These are phyloP conservation scores for Ips nitidus DNA, from an alignment of 1,140 invertebrate genomes.

Conservation along the genomic window DNA sequence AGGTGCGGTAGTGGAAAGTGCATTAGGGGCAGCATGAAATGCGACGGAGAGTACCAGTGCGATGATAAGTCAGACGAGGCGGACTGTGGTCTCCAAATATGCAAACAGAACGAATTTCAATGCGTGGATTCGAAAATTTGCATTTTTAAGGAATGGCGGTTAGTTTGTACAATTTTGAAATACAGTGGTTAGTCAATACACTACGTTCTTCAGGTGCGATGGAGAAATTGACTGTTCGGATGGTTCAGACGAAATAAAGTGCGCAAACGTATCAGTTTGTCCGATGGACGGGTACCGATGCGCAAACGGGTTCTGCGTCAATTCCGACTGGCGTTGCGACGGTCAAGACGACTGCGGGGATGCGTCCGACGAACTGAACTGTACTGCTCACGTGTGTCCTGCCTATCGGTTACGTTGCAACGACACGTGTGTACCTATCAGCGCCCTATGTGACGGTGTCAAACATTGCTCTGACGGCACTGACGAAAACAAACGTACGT, in stretches of 20 bases:
- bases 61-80: constrained; percentile 63
- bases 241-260: constrained; percentile 62
- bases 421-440: constrained; percentile 67
- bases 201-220: constrained; percentile 19
- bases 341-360: constrained; percentile 64
- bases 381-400: constrained; percentile 49
- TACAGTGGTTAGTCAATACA: constrained; percentile 5
- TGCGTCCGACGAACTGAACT: constrained; percentile 60
- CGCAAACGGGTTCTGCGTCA: constrained; percentile 59
- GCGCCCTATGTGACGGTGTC: constrained; percentile 67
- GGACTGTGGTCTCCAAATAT: constrained; percentile 59
- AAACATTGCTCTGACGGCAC: constrained; percentile 72
- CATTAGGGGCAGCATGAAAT: constrained; percentile 59
- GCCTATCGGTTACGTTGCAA: constrained; percentile 61
- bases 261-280: constrained; percentile 52
- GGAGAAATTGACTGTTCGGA: constrained; percentile 60
- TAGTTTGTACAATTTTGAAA: background rate
- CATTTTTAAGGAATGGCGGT: constrained; percentile 54
- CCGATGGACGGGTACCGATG: constrained; percentile 55
- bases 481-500: constrained; percentile 69
- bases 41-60: constrained; percentile 71
- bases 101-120: constrained; percentile 60
- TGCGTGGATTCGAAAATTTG: constrained; percentile 60
- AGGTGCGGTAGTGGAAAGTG: constrained; percentile 61
- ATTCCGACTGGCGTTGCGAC: constrained; percentile 67